Evolutionary conservation across 1,140 invertebrate species (phyloP).

Genomic region (Ericerus pela): DNA sequence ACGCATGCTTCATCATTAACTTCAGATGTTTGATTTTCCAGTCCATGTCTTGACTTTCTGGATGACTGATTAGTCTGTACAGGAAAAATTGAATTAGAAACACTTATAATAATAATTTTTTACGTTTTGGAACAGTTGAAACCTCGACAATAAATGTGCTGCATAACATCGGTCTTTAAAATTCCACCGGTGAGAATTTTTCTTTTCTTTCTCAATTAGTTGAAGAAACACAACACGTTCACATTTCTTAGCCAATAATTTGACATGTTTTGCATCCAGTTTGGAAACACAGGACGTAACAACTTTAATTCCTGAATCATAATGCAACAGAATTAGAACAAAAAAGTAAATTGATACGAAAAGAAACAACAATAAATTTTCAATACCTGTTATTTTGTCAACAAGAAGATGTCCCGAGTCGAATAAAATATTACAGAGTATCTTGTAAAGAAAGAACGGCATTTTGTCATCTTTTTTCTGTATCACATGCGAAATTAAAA

Average conservation of each 20-base stretch:
- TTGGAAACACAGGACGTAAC: slow-evolving; percentile 13
- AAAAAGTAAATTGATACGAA: background rate
- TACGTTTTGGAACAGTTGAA: background rate
- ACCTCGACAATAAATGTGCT: slow-evolving; percentile 16
- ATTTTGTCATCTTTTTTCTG: background rate
- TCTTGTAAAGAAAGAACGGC: slow-evolving; percentile 1
- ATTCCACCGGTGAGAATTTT: slow-evolving; percentile 12
- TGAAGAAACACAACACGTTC: slow-evolving; percentile 13
- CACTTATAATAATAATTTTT: background rate
- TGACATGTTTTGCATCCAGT: slow-evolving; percentile 12
- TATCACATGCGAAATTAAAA: background rate
- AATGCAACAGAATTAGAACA: background rate
- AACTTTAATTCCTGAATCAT: slow-evolving; percentile 12
- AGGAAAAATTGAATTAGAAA: background rate
- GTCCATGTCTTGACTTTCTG: slow-evolving; percentile 1
- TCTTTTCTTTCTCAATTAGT: slow-evolving; percentile 14
- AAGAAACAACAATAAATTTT: background rate
- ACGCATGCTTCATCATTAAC: slow-evolving; percentile 14
- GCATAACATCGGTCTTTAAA: slow-evolving; percentile 16
- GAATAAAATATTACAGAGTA: slow-evolving; percentile 14
- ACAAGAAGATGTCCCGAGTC: slow-evolving; percentile 16
- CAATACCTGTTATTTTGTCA: slow-evolving; percentile 18
- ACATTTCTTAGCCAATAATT: slow-evolving; percentile 15
- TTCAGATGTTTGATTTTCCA: slow-evolving; percentile 18
- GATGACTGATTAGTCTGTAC: slow-evolving; percentile 13